Evolutionary conservation across 2,888 invertebrate species (phyloP), one percentile per base, ranked within the genome.

Genomic region (Dorcus hopei): DNA sequence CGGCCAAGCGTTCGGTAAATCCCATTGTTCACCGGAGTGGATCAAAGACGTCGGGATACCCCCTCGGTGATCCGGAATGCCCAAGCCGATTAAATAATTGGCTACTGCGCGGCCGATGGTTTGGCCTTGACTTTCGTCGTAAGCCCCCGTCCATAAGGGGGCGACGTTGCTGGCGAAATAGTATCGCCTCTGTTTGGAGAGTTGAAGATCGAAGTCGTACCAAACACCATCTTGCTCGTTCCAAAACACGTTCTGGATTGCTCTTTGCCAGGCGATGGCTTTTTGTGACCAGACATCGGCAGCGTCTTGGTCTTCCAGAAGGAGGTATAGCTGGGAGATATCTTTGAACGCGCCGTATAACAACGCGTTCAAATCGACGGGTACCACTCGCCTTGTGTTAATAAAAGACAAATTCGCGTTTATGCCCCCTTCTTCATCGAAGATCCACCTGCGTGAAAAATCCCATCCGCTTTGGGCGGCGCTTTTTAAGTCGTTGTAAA

Each of bases 381-480:
- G 93, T 33, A 92, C 79, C 16, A 93, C 85, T 53, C 84, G 77
- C 41, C 80, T 81, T 0, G 89, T 87, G 59, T 85, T 82, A 23
- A 90, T 84, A 60, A 85, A 81, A 3, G 83, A 80, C 58, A 94
- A 74, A 65, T 85, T 76, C 2, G 64, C 66, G 61, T 79, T 79
- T 65, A 85, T 85, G 26, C 83, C 81, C n/a, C 85, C 86, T 4
- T 82, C 77, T 41, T 81, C 77, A 39, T 76, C 76, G 55, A 87
- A 80, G 68, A 91, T 86, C 93, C 93, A 94, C 16, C 93, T 57
- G 1, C 87, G 83, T 3, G 91, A 90, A 76, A 92, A 95, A 72
- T 95, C 95, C 92, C 91, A 93, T 0, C 95, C 95, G 43, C 89
- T 89, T 76, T 94, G 94, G 3, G 92, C 92, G 0, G 87, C 91